Conservation (phyloP, 2,888 invertebrate species). For the Paralinhomoeus sp. region DNA sequence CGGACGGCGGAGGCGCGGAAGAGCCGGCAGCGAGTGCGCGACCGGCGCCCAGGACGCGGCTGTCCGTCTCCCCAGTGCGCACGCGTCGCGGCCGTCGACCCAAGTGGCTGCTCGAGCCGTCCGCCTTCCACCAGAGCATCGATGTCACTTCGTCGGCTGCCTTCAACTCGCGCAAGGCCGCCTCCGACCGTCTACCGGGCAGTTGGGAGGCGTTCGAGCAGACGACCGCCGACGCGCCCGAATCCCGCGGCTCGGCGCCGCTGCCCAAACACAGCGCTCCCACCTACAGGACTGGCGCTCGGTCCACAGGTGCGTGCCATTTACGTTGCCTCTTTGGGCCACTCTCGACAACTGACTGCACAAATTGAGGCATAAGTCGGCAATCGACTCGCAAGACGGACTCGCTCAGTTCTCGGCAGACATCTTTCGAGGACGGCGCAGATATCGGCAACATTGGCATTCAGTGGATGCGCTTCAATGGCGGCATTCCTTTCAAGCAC, state of each 20-base stretch:
- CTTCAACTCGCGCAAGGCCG: no score
- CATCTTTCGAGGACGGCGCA: neutral
- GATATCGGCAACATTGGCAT: conserved; percentile 6
- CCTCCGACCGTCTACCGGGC: no score
- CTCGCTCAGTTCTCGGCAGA: neutral
- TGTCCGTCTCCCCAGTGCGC: no score
- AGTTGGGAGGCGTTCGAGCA: no score
- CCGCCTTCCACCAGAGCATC: conserved; percentile 2
- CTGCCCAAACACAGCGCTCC: no score
- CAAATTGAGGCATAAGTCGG: neutral
- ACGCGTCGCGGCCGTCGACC: no score
- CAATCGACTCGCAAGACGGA: neutral
- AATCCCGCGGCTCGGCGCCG: neutral
- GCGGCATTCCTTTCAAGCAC: conserved; percentile 11
- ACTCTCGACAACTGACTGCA: neutral
- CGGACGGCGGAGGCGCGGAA: no score
- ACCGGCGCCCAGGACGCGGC: no score
- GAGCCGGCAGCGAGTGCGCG: no score
- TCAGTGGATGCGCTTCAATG: conserved; percentile 21
- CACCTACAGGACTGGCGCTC: no score
- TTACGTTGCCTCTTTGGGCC: neutral
- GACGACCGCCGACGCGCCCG: neutral
- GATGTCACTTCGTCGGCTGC: no score
- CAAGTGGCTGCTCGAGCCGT: conserved; percentile 1
- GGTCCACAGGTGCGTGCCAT: no score